Base-by-base conservation (phyloP, 2,888 invertebrate genomes). In the Torymus texanus region DNA sequence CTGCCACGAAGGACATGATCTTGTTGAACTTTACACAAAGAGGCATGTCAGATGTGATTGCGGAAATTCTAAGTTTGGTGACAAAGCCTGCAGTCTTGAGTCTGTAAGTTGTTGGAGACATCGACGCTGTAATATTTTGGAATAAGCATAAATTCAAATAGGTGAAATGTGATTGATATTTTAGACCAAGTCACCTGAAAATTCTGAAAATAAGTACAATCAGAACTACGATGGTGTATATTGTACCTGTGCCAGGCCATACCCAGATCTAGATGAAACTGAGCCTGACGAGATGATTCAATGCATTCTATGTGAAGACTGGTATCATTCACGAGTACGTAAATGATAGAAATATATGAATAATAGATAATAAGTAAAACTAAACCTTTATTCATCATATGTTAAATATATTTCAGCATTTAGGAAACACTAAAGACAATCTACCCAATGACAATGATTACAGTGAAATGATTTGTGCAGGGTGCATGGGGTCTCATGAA, bases 291-390 rank as follows among this genome's bases (percentile, higher is more conserved):
- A 96, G 85, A 99, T 99, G 98, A 94, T 98, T 68, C 99, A 99
- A 88, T 99, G 99, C 88, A 92, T 96, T 63, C 91, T 98, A 74
- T 99, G 99, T 90, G 99, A 99, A 90, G 99, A 99, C 90, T 99
- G 99, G 99, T 97, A 94, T 86, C 99, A 99, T 91, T 93, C 95
- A 41, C 91, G 92, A 90, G 94, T 94, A 88, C 83, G 88, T 41
- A 51, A 53, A 75, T 21, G 72, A 56, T 75, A n/a, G 5, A 66
- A 56, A 21, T 41, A 53, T 78, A 62, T 56, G 16, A 1, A 71
- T 79, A 16, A n/a, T 10, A 12, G 14, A 66, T 63, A 59, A 13
- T 21, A 72, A 62, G 24, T 66, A 29, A 76, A 70, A 61, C 63
- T 63, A 59, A 41, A 55, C 18, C 13, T 63, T 13, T 74, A 1